Base-by-base conservation (phyloP, 2,797 vertebrate species). In the Melanotaenia pygmaea region DNA sequence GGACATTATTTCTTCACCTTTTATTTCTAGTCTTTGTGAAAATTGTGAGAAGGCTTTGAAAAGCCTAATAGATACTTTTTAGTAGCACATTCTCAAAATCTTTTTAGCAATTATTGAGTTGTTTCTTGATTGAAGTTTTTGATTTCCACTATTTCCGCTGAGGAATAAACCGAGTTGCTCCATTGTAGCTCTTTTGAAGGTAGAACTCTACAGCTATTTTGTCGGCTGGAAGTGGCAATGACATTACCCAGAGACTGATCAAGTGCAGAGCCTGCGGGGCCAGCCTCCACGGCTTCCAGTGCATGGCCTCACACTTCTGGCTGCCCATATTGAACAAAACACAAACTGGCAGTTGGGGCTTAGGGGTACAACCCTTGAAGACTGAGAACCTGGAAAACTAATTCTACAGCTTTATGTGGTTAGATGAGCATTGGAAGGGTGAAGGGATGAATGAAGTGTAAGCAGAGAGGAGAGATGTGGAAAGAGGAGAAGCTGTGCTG, bases 281-380 rank as follows among this genome's bases (percentile, higher is more conserved):
- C 74, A 76, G 69, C 79, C 72, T 76, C 43, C 5, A 59, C 62
- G 18, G 82, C 79, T 83, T 74, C 68, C 74, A 64, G 77, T 76
- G 71, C 79, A 47, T 54, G 6, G 77, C 80, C 83, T 80, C 83
- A 77, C 84, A 84, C 92, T 87, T 89, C 84, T 85, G 87, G 86
- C 90, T 91, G 79, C 80, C 80, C 64, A 66, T 77, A 87, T 86
- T 89, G 88, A 92, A 87, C 88, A 80, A 91, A 92, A 93, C 88
- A 79, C 77, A 89, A 90, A 81, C 86, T 94, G 93, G 91, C 92
- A 93, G 91, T 87, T 84, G 79, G 72, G 82, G 86, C 90, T 90
- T 90, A 77, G 79, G 88, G 90, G 84, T 89, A 58, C 86, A 88
- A 79, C 81, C 82, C 79, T 88, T 82, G 82, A 88, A 89, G 89